Evolutionary conservation across 2,888 invertebrate genomes (phyloP), one percentile per base, ranked within the genome.

Genomic region (Drosophila stalkeri): DNA sequence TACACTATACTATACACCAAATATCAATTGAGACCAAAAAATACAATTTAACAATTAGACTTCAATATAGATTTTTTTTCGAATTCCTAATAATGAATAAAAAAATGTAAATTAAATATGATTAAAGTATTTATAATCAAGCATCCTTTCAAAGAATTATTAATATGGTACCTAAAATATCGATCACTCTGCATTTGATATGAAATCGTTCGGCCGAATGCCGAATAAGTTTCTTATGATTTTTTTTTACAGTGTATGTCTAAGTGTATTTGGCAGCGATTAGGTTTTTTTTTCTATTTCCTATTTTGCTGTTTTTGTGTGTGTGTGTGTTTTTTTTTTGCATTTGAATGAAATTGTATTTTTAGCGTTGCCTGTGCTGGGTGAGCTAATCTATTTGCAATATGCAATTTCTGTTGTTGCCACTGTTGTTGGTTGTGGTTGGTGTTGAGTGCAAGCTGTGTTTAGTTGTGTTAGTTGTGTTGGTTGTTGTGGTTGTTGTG

Each of bases 321-420:
- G n/a, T n/a, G n/a, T n/a, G n/a, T n/a, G n/a, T n/a, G 37, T 2
- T 46, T 37, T 20, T 69, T 65, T 72, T 63, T 78, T 69, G 81
- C 81, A 65, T 51, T 65, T 55, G 62, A 18, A 52, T 54, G 80
- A 64, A 71, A 18, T 61, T 75, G 1, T 44, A 11, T 61, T 56
- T 23, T 67, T 65, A 52, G 49, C 54, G 31, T 63, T 52, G 66
- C 59, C 62, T 73, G 66, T 62, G 59, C 52, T 62, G 64, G 60
- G 37, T 39, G 62, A 65, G 66, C 75, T 83, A 88, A 90, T 90
- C 86, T 86, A 88, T 86, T 86, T 90, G 90, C 71, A 62, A 78
- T 86, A 75, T 68, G 59, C 75, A n/a, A 39, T 33, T 56, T 56
- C 49, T 18, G 8, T 61, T 64, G 60, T 69, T 44, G 75, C 79